Evolutionary conservation across 2,797 vertebrate genomes (phyloP).

Genomic region (Myiotriccus ornatus): DNA sequence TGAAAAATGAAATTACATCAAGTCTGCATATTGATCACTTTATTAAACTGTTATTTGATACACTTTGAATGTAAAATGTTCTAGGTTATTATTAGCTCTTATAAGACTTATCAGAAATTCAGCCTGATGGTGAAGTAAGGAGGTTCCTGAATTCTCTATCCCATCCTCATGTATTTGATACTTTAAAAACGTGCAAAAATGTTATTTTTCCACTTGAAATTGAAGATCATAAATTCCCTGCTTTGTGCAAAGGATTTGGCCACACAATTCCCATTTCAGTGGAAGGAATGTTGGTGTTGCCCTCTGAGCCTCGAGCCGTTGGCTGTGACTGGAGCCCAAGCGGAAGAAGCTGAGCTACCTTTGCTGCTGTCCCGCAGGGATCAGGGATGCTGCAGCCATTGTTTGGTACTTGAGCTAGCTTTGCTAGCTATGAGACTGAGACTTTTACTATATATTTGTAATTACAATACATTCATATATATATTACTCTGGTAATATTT

Average conservation of each 20-base stretch:
- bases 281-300: neutral
- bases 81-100: neutral
- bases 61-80: neutral
- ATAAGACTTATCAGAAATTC: neutral
- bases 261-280: neutral
- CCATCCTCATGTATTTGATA: neutral
- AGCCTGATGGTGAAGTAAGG: neutral
- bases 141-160: neutral
- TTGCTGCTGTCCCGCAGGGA: neutral
- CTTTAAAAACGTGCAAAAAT: neutral
- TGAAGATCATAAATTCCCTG: neutral
- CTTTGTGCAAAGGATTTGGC: neutral
- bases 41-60: neutral
- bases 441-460: neutral
- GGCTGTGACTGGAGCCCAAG: rapidly evolving
- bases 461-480: neutral
- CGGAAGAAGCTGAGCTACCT: neutral
- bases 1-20: neutral
- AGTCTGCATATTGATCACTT: neutral
- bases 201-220: neutral
- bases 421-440: neutral
- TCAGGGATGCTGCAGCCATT: neutral
- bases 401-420: neutral
- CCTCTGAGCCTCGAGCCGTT: rapidly evolving
- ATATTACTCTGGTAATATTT: neutral